Conservation (phyloP, 2,797 vertebrate genomes). For the Scarus forsteni region DNA sequence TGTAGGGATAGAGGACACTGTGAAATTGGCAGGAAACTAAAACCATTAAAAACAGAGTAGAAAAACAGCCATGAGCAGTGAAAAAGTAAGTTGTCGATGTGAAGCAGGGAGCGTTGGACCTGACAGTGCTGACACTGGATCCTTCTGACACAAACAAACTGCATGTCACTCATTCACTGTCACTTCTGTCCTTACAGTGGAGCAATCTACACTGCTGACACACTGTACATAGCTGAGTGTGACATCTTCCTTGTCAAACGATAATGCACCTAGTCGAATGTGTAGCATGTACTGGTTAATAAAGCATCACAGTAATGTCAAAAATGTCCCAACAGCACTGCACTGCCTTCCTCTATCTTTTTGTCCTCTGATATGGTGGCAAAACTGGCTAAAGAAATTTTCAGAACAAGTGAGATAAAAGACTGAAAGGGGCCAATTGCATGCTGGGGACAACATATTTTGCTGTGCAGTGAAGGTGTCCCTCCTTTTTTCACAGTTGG, state of each 20-base stretch:
- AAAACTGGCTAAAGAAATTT: too few relatives aligned
- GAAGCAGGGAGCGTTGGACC: constrained; percentile 30
- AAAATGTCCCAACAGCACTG: constrained; percentile 49
- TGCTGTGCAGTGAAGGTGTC: too few relatives aligned
- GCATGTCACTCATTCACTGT: constrained; percentile 41
- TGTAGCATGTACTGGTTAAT: constrained; percentile 28
- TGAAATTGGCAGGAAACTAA: constrained; percentile 72
- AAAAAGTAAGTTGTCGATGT: constrained; percentile 34
- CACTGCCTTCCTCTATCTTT: constrained; percentile 33
- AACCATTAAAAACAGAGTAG: constrained; percentile 54
- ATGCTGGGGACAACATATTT: too few relatives aligned
- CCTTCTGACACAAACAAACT: constrained; percentile 66
- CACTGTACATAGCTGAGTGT: constrained; percentile 35
- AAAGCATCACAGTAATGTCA: constrained; percentile 49
- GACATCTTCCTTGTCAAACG: constrained; percentile 61
- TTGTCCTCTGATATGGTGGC: constrained; percentile 17
- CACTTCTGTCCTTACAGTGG: constrained; percentile 51
- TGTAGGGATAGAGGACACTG: constrained; percentile 69
- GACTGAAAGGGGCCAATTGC: too few relatives aligned
- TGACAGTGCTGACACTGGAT: constrained; percentile 61
- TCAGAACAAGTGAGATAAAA: too few relatives aligned
- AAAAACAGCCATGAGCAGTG: constrained; percentile 23
- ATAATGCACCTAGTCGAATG: constrained; percentile 54
- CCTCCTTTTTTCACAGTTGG: too few relatives aligned
- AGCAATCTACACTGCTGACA: constrained; percentile 67